A percentile compares a stretch with the other conserved stretches of the same genome.
These are phyloP conservation scores for Galaxea fascicularis DNA, from an alignment of 92 coral and sea anemone species.

Conservation along the genomic window DNA sequence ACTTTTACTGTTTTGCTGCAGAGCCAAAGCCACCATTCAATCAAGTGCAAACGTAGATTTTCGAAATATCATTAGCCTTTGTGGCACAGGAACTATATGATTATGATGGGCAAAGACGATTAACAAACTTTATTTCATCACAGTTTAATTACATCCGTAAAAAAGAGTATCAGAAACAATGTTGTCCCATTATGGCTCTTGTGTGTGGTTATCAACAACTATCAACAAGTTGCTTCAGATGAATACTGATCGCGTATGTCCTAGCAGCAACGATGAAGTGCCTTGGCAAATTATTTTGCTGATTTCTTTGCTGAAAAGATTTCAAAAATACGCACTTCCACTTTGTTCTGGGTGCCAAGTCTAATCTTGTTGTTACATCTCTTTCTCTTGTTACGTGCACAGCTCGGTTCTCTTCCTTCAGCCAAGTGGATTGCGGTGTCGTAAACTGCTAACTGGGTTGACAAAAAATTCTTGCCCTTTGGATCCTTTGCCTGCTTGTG, in stretches of 20 bases:
- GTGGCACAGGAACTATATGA: too few relatives aligned
- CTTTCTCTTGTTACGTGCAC: slow-evolving; percentile 29
- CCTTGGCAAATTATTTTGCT: slow-evolving; percentile 15
- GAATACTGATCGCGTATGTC: slow-evolving; percentile 18
- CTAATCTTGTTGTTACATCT: slow-evolving; percentile 19
- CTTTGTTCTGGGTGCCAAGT: slow-evolving; percentile 39
- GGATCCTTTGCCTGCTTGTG: too few relatives aligned
- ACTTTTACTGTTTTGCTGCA: too few relatives aligned
- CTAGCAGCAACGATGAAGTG: slow-evolving; percentile 10
- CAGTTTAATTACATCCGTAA: too few relatives aligned
- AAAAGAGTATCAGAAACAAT: too few relatives aligned
- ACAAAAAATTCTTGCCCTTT: slow-evolving; percentile 23
- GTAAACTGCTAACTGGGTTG: slow-evolving; percentile 30
- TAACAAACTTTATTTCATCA: too few relatives aligned
- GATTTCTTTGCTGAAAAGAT: slow-evolving; percentile 33
- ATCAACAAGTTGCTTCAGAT: slow-evolving; percentile 31
- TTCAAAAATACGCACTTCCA: slow-evolving; percentile 13
- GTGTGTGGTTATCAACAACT: too few relatives aligned
- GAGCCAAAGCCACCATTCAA: too few relatives aligned
- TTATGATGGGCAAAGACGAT: too few relatives aligned
- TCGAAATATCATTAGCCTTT: too few relatives aligned
- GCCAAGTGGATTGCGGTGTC: slow-evolving; percentile 26
- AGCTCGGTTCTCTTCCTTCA: slow-evolving; percentile 16
- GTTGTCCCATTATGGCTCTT: too few relatives aligned
- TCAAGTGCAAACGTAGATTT: too few relatives aligned